A percentile compares a stretch with the other conserved stretches of the same genome.
These are phyloP conservation scores for Drosophila burlai DNA, from an alignment of 1,140 invertebrate species.

Conservation along the genomic window DNA sequence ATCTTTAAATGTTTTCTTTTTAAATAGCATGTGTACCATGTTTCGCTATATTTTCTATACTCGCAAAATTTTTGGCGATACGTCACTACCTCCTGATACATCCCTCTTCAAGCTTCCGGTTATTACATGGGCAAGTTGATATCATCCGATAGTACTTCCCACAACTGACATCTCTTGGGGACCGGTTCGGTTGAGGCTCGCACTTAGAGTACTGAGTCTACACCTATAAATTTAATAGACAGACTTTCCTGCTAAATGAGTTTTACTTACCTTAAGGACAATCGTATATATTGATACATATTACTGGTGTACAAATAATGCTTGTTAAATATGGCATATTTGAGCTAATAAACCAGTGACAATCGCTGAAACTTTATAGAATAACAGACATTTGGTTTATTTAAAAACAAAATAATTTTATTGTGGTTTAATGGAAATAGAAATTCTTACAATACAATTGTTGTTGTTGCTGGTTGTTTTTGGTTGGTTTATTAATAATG, in stretches of 20 bases:
- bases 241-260: not conserved
- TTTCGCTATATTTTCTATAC: too few relatives aligned
- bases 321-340: not conserved
- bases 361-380: not conserved
- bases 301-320: not conserved
- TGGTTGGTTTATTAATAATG: conserved; percentile 77
- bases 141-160: too few relatives aligned
- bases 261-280: not conserved
- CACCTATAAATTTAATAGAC: not conserved
- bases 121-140: too few relatives aligned
- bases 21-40: too few relatives aligned
- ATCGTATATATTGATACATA: not conserved
- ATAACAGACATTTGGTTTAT: conserved; percentile 16
- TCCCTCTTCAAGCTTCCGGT: too few relatives aligned
- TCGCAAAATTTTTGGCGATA: too few relatives aligned
- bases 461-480: conserved; percentile 64
- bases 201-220: too few relatives aligned
- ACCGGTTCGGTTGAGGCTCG: too few relatives aligned
- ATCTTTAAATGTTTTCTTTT: too few relatives aligned
- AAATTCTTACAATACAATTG: conserved; percentile 84
- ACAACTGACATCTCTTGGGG: too few relatives aligned
- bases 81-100: too few relatives aligned
- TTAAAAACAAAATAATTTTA: conserved; percentile 84
- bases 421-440: conserved; percentile 83
- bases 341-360: not conserved